Evolutionary conservation across 2,113 vertebrate species (phyloP).

Genomic region (Chionodraco myersi): DNA sequence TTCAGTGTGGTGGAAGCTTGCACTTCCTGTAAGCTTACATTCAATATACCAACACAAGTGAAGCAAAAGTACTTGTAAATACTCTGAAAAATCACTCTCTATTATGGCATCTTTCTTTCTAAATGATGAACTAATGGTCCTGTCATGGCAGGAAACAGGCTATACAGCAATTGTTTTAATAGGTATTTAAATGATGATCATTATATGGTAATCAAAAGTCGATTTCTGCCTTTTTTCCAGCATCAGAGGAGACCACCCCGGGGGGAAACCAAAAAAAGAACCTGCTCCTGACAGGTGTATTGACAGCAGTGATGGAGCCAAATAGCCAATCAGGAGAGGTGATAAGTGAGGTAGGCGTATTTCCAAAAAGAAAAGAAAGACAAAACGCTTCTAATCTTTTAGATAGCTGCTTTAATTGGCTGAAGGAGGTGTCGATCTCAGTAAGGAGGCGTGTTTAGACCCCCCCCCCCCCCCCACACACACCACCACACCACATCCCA

Average conservation of each 20-base stretch:
- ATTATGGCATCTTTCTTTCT: no score
- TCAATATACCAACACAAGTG: background rate
- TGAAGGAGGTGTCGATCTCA: slow-evolving; percentile 49
- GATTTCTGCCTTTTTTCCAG: background rate
- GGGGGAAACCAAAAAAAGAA: background rate
- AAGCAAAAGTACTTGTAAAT: no score
- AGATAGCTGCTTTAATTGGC: slow-evolving; percentile 43
- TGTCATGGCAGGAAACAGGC: background rate
- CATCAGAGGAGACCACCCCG: background rate
- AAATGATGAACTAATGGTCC: background rate
- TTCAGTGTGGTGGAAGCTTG: slow-evolving; percentile 16
- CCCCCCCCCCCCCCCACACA: background rate
- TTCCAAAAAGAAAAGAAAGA: background rate
- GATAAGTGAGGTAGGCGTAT: slow-evolving; percentile 46
- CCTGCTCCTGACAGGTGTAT: slow-evolving; percentile 52
- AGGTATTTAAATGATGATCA: background rate
- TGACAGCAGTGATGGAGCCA: slow-evolving; percentile 23
- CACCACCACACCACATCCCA: background rate
- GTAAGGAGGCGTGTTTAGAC: slow-evolving; percentile 41
- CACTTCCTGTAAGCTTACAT: background rate
- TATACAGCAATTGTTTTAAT: background rate
- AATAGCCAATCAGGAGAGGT: slow-evolving; percentile 54
- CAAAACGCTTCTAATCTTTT: slow-evolving; percentile 13
- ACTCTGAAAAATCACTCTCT: background rate
- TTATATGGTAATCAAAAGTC: background rate